Percentiles rank a stretch among this genome's conserved stretches.
Evolutionary conservation across 2,888 invertebrate genomes (phyloP).

Genomic region (Xanthostigma xanthostigma): DNA sequence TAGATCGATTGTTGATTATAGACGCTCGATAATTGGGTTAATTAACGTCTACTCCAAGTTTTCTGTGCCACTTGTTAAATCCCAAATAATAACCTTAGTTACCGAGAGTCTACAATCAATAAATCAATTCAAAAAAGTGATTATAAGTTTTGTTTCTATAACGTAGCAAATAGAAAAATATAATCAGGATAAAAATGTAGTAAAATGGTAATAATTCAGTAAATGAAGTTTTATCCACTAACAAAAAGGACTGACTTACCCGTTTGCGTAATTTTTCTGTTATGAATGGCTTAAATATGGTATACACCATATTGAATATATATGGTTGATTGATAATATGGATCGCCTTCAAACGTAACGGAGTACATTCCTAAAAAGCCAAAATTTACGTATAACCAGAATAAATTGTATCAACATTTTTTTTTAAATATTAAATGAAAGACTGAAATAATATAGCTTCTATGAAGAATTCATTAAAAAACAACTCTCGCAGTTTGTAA

Average conservation of each 20-base stretch:
- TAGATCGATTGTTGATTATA: too few relatives aligned
- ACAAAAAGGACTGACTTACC: constrained; percentile 28
- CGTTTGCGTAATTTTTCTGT: constrained; percentile 67
- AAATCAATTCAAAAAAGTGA: not conserved
- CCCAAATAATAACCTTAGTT: too few relatives aligned
- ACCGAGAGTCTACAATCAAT: not conserved
- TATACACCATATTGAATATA: constrained; percentile 73
- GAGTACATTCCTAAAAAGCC: constrained; percentile 57
- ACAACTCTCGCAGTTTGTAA: too few relatives aligned
- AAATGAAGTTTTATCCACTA: not conserved
- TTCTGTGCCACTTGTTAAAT: too few relatives aligned
- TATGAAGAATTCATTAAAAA: too few relatives aligned
- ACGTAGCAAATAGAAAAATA: constrained; percentile 3
- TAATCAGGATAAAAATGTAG: not conserved
- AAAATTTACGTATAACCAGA: constrained; percentile 5
- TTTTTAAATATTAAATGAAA: not conserved
- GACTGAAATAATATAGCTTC: too few relatives aligned
- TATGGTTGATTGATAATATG: constrained; percentile 80
- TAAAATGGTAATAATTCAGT: not conserved
- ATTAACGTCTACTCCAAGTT: too few relatives aligned
- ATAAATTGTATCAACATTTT: too few relatives aligned
- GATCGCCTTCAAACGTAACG: constrained; percentile 67
- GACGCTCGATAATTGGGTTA: too few relatives aligned
- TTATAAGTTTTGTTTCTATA: too few relatives aligned
- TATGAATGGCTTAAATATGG: constrained; percentile 77